Percentiles rank a stretch among this genome's conserved stretches.
phyloP scores from a whole-genome alignment of 92 coral and sea anemone species.

The Porites lobata region DNA sequence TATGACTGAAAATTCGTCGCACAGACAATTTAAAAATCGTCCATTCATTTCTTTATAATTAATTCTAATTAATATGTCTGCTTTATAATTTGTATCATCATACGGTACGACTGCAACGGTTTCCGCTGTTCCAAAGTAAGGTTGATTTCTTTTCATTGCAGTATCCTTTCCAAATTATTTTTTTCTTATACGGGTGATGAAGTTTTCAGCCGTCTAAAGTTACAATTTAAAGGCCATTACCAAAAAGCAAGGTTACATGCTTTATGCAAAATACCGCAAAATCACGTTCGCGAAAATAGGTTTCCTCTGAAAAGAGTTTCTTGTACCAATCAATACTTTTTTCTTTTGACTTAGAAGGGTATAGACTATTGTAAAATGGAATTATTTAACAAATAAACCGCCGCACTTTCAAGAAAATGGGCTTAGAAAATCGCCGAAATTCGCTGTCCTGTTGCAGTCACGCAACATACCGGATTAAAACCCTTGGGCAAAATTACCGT shows the following conservation, averaged over 20 bases:
- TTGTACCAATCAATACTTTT: background rate
- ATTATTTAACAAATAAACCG: too few relatives aligned
- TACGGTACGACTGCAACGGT: background rate
- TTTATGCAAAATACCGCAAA: background rate
- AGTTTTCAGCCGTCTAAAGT: slow-evolving; percentile 20
- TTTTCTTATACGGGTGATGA: slow-evolving; percentile 1
- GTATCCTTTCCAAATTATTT: slow-evolving; percentile 15
- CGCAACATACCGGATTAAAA: too few relatives aligned
- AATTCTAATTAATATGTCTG: background rate
- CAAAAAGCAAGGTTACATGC: background rate
- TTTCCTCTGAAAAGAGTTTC: slow-evolving; percentile 13
- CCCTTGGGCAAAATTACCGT: too few relatives aligned
- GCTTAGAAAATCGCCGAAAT: too few relatives aligned
- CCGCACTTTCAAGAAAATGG: too few relatives aligned
- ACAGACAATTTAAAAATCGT: too few relatives aligned
- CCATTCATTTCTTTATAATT: too few relatives aligned
- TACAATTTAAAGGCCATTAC: slow-evolving; percentile 11
- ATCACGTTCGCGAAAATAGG: background rate
- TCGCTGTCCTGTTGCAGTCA: too few relatives aligned
- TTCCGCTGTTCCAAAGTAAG: slow-evolving; percentile 2
- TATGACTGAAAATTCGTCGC: too few relatives aligned
- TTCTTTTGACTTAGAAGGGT: too few relatives aligned
- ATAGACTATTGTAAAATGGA: too few relatives aligned
- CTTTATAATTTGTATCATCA: slow-evolving; percentile 6
- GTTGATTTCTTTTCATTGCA: slow-evolving; percentile 4